Evolutionary conservation across 2,888 invertebrate genomes (phyloP), one percentile per base, ranked within the genome.

Genomic region (Sminthurinus aureus): DNA sequence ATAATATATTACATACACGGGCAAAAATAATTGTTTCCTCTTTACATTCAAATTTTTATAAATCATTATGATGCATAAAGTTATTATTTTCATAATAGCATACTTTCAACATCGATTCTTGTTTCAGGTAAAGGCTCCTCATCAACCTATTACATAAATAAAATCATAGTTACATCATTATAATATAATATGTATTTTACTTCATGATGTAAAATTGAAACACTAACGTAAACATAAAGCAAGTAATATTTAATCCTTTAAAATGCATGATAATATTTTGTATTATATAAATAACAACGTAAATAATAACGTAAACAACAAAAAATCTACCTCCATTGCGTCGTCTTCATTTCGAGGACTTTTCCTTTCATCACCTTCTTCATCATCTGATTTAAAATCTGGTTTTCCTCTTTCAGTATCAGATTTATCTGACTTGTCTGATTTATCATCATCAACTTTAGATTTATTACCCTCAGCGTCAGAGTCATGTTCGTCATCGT

Each of bases 91-190:
- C 3, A 1, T 38, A 38, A 38, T 38, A 38, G 38, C 38, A 1
- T 38, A 38, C 38, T 98, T 91, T 98, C 97, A 0, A 98, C 98
- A 89, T 98, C 98, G 83, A 99, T 98, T 87, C 97, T 92, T 0
- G 98, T 98, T 91, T 98, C 98, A 0, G 96, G 97, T 22, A 95
- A 92, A 18, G 94, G 94, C 89, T 96, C 96, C 0, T 93, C 93
- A 89, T 96, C 89, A 77, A 90, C 69, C 69, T 69, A 69, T 24
- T 69, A 38, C 6, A 38, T 69, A 69, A 22, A 24, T n/a, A 69
- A 69, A 69, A 18, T 67, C n/a, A 20, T 11, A 69, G 13, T 69
- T 69, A 69, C 6, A 20, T 22, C 8, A 67, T 74, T 9, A 15
- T n/a, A n/a, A n/a, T n/a, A n/a, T n/a, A n/a, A n/a, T n/a, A n/a